Evolutionary conservation across 2,113 vertebrate genomes (phyloP).

Genomic region (Saguinus imperator): DNA sequence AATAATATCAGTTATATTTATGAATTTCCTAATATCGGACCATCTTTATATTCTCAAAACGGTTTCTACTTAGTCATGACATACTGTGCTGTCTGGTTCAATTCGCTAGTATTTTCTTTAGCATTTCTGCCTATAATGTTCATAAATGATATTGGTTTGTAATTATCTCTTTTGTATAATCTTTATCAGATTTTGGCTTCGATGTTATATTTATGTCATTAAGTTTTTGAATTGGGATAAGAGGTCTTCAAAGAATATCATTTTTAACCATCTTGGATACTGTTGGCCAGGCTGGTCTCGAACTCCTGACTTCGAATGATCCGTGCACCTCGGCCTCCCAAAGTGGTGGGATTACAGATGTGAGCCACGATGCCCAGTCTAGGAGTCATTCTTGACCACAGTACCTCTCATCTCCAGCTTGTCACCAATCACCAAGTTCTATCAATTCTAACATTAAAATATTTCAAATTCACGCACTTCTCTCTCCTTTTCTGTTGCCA

Average conservation of each 20-base stretch:
- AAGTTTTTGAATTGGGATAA: background rate
- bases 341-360: no score
- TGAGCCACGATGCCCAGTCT: background rate
- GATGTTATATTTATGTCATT: slow-evolving; percentile 12
- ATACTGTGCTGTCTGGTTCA: background rate
- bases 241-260: background rate
- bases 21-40: background rate
- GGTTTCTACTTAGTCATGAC: background rate
- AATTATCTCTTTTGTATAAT: background rate
- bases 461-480: background rate
- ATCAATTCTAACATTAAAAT: slow-evolving; percentile 13
- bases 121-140: slow-evolving; percentile 19
- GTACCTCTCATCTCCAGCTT: background rate
- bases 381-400: background rate
- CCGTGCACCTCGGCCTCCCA: no score
- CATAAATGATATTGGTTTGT: background rate
- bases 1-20: slow-evolving; percentile 13
- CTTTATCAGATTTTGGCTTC: slow-evolving; percentile 17
- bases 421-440: background rate
- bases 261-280: slow-evolving; percentile 8
- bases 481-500: background rate
- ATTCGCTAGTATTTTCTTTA: background rate
- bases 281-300: background rate
- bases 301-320: no score
- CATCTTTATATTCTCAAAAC: background rate